Base-by-base conservation (phyloP, 2,888 invertebrate species). In the Biston betularia region DNA sequence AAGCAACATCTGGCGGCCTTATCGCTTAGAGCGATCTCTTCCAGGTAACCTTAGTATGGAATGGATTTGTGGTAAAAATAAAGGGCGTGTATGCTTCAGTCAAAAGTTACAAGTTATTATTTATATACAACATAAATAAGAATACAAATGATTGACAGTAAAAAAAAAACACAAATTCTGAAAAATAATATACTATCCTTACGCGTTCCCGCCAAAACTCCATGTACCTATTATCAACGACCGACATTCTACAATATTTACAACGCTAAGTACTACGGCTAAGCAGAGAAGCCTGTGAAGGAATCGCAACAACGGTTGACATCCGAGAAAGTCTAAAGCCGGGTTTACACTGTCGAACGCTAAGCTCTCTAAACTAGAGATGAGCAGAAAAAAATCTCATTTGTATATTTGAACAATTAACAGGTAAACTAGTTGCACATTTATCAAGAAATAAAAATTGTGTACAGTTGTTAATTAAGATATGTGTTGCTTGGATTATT, bases 281-380 rank as follows among this genome's bases (percentile, higher is more conserved):
- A 24, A 24, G 24, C 24, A 24, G 24, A 53, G 38, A 59, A 54
- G 53, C 48, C 34, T 34, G 42, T 38, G 52, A 63, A 60, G 54
- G 59, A 54, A 60, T 55, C n/a, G 33, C 45, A 50, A 59, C 56
- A 56, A 49, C 64, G 50, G 50, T 55, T 33, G 66, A 61, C 68
- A 63, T 53, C 50, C 50, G 52, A 68, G 60, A 44, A 50, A 60
- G 49, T 58, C 49, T 59, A 69, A 69, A 71, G 68, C 65, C 14
- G 67, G 59, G 69, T 58, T 62, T 71, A 71, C 71, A 73, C 69
- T 52, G 54, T 50, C 46, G 56, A 65, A 65, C 60, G 65, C 15
- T 65, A 70, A 64, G 68, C 64, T 64, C 53, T 8, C 33, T 45
- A 1, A 34, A 44, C 44, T 45, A 56, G 56, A 14, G 56, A 56